Percentiles rank a stretch among this genome's conserved stretches.
Conservation (phyloP, 2,888 invertebrate species). For the Caenorhabditis drosophilae region DNA sequence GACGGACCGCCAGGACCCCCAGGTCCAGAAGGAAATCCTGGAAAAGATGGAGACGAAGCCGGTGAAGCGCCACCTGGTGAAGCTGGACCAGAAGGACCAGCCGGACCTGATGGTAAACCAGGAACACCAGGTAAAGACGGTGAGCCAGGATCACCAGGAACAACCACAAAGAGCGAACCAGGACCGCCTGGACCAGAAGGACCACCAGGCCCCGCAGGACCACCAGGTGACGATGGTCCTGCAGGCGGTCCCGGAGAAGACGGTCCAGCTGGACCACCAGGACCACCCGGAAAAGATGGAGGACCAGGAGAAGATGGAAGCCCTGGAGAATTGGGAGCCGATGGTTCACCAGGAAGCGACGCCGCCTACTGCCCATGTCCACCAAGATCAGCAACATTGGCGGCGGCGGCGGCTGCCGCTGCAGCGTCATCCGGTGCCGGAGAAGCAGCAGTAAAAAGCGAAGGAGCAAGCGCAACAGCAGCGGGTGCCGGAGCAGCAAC, state of each 20-base stretch:
- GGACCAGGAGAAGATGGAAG: conserved; percentile 13
- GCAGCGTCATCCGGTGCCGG: background rate
- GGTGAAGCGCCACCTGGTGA: conserved; percentile 1
- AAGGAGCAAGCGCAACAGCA: background rate
- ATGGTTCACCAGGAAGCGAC: conserved; percentile 35
- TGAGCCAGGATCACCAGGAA: conserved; percentile 37
- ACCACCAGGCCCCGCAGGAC: conserved; percentile 38
- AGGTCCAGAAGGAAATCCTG: conserved; percentile 41
- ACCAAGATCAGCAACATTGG: conserved; percentile 15
- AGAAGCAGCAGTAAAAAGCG: background rate
- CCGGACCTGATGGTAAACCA: conserved; percentile 32
- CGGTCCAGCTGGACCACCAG: conserved; percentile 20
- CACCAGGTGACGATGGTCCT: conserved; percentile 30
- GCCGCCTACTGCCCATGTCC: conserved; percentile 44
- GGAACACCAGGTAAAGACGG: conserved; percentile 29
- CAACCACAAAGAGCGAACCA: conserved; percentile 32
- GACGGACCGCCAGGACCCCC: conserved; percentile 36
- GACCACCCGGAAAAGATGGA: conserved; percentile 21
- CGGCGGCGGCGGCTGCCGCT: background rate
- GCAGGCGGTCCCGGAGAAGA: conserved; percentile 16
- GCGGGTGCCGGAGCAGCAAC: background rate
- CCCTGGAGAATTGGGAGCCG: conserved; percentile 18
- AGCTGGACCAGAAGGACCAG: conserved; percentile 30
- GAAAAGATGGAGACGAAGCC: conserved; percentile 5
- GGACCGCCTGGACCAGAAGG: conserved; percentile 42